Evolutionary conservation across 2,797 vertebrate species (phyloP).

Genomic region (Enteromius anoplus): DNA sequence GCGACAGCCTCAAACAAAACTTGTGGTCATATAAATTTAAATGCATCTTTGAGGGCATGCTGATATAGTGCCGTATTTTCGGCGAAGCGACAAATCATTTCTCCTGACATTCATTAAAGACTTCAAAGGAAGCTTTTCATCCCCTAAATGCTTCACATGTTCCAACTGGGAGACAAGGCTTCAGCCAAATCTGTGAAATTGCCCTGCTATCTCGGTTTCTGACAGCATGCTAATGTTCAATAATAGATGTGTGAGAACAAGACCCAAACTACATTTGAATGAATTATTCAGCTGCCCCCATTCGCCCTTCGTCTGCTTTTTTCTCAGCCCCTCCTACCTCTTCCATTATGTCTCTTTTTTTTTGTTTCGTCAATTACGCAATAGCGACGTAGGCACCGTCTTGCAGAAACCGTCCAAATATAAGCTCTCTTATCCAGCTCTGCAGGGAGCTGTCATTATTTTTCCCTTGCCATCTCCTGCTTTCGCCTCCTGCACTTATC

Average conservation of each 20-base stretch:
- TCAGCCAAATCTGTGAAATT: conserved; percentile 36
- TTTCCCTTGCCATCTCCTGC: not conserved
- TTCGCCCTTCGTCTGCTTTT: conserved; percentile 7
- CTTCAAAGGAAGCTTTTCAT: conserved; percentile 30
- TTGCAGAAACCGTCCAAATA: conserved; percentile 40
- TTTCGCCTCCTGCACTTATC: conserved; percentile 27
- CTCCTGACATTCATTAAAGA: conserved; percentile 1
- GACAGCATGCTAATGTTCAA: conserved; percentile 58
- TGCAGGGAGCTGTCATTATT: conserved; percentile 42
- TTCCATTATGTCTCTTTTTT: conserved; percentile 18
- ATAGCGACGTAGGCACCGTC: conserved; percentile 29
- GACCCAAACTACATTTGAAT: conserved; percentile 52
- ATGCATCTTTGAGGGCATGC: not conserved
- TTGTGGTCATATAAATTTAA: conserved; percentile 15
- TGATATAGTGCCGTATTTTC: conserved; percentile 10
- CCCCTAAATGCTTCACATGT: conserved; percentile 31
- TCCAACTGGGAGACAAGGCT: conserved; percentile 8
- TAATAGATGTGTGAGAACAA: conserved; percentile 56
- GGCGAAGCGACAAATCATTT: conserved; percentile 12
- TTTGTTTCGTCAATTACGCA: conserved; percentile 38
- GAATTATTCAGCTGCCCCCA: conserved; percentile 51
- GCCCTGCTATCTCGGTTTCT: conserved; percentile 40
- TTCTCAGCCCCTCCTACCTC: not conserved
- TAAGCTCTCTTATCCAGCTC: conserved; percentile 52
- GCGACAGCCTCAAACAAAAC: conserved; percentile 8